phyloP scores from a whole-genome alignment of 1,140 invertebrate genomes.

The Drosophila kanapiae region DNA sequence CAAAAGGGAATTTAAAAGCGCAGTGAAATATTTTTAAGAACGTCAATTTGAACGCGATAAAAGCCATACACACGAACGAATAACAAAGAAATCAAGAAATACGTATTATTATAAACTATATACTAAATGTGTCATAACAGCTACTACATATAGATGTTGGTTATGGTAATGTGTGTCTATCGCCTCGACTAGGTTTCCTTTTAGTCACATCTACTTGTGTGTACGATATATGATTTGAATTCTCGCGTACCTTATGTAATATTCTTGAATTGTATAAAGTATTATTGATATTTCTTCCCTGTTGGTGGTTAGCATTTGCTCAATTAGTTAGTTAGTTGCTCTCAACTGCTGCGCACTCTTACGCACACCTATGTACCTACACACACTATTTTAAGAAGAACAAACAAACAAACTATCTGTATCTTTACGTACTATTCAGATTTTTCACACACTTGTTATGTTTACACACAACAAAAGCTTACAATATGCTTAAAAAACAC shows the following conservation, averaged over 20 bases:
- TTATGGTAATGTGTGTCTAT: constrained; percentile 24
- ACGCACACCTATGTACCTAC: constrained; percentile 72
- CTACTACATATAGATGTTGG: constrained; percentile 29
- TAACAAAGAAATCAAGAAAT: constrained; percentile 42
- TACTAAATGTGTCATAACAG: constrained; percentile 60
- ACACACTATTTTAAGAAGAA: constrained; percentile 66
- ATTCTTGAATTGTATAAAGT: constrained; percentile 48
- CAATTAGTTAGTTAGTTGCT: constrained; percentile 66
- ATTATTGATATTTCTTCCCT: constrained; percentile 54
- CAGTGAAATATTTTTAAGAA: constrained; percentile 36
- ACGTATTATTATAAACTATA: constrained; percentile 55
- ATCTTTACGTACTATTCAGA: constrained; percentile 46
- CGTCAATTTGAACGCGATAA: constrained; percentile 60
- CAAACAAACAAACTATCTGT: constrained; percentile 44
- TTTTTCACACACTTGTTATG: constrained; percentile 69
- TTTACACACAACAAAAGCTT: constrained; percentile 55
- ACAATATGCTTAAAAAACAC: constrained; percentile 18
- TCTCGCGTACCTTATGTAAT: constrained; percentile 38
- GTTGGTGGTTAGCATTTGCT: constrained; percentile 76
- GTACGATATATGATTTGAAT: constrained; percentile 25
- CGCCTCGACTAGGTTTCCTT: constrained; percentile 34
- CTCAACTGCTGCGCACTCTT: constrained; percentile 41
- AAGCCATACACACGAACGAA: constrained; percentile 54
- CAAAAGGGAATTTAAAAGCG: constrained; percentile 49
- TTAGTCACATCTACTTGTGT: background rate